These are phyloP conservation scores for Lamellibrachia columna DNA, from an alignment of 2,888 invertebrate genomes.

Conservation along the genomic window DNA sequence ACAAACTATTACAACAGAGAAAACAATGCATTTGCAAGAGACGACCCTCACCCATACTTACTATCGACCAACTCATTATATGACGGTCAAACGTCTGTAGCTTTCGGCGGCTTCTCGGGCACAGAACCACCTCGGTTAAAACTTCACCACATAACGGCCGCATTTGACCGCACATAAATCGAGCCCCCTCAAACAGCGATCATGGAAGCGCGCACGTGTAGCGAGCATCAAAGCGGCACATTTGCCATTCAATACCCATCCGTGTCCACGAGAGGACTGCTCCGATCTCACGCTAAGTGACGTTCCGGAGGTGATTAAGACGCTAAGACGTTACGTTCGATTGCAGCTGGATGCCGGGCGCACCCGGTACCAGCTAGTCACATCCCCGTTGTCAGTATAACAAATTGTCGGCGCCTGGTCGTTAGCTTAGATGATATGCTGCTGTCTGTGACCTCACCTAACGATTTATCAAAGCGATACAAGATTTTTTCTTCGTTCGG, in stretches of 20 bases:
- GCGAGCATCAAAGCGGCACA: background rate
- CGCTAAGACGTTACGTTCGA: background rate
- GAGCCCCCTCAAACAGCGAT: background rate
- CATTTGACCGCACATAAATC: background rate
- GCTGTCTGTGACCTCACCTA: background rate
- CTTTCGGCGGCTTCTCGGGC: background rate
- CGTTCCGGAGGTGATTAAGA: background rate
- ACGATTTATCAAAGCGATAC: background rate
- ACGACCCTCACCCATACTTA: background rate
- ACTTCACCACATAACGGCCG: background rate
- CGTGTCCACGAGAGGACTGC: background rate
- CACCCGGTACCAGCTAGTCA: background rate
- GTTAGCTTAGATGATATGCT: constrained; percentile 9
- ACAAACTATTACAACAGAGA: background rate
- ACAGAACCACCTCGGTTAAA: background rate
- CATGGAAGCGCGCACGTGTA: background rate
- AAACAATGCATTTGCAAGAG: background rate
- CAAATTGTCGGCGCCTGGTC: constrained; percentile 16
- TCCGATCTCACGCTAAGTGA: background rate
- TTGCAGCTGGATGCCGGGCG: constrained; percentile 6
- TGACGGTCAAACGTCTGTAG: background rate
- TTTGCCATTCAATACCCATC: background rate
- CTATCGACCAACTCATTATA: background rate
- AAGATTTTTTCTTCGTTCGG: background rate
- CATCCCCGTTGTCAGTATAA: constrained; percentile 12